These are phyloP conservation scores for Dicaeum eximium DNA, from an alignment of 2,113 vertebrate species.

Conservation along the genomic window DNA sequence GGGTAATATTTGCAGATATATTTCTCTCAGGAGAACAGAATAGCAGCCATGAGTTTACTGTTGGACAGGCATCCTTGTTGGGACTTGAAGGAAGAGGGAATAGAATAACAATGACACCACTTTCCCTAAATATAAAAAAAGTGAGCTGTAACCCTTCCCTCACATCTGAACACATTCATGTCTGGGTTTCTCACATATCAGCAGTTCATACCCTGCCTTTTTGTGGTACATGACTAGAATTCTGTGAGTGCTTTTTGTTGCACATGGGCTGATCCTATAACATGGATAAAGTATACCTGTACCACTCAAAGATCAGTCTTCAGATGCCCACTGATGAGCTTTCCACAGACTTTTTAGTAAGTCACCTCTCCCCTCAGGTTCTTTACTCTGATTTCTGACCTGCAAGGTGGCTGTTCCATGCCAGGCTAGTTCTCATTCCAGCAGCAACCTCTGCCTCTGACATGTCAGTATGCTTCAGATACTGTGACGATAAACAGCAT, in stretches of 20 bases:
- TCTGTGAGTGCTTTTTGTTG: not conserved
- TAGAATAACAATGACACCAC: not conserved
- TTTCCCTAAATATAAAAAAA: not conserved
- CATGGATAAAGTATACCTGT: not conserved
- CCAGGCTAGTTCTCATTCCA: not conserved
- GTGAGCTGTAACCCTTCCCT: not conserved
- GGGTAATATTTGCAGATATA: not conserved
- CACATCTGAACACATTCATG: not conserved
- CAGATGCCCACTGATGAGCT: not conserved
- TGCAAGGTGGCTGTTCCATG: not conserved
- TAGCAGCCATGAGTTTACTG: not conserved
- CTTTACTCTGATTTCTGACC: not conserved
- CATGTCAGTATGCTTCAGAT: not conserved
- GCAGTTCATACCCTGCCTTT: not conserved
- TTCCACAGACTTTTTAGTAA: not conserved
- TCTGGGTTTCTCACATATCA: not conserved
- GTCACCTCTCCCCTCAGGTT: not conserved
- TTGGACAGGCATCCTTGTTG: not conserved
- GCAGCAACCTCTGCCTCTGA: not conserved
- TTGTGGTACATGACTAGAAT: not conserved
- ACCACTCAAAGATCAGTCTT: not conserved
- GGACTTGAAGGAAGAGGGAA: not conserved
- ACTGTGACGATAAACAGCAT: accelerated
- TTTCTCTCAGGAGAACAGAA: not conserved
- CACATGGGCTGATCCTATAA: not conserved